Percentiles rank a stretch among this genome's conserved stretches.
Conservation (phyloP, 2,888 invertebrate genomes). For the Sinopyrophorus schimmeli region DNA sequence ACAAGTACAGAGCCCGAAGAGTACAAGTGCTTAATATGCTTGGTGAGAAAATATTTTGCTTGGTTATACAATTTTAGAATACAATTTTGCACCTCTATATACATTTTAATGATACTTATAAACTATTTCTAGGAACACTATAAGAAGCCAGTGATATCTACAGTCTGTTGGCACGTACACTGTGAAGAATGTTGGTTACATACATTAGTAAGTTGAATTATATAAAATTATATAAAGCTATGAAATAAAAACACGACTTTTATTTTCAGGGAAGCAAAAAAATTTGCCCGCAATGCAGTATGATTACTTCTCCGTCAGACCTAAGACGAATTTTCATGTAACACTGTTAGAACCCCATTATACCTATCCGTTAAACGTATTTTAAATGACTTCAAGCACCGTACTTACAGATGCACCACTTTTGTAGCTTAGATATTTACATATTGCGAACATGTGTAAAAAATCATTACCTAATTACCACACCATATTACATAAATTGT, state of each 20-base stretch:
- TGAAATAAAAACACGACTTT: slow-evolving; percentile 17
- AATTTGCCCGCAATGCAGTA: slow-evolving; percentile 92
- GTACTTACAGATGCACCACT: slow-evolving; percentile 34
- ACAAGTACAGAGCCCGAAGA: slow-evolving; percentile 57
- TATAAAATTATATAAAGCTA: background rate
- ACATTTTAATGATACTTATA: too few relatives aligned
- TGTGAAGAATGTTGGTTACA: slow-evolving; percentile 75
- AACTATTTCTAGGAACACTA: slow-evolving; percentile 63
- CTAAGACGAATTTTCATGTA: slow-evolving; percentile 87
- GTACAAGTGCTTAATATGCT: slow-evolving; percentile 74
- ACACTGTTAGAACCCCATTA: slow-evolving; percentile 41
- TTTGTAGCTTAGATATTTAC: slow-evolving; percentile 25
- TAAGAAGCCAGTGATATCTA: slow-evolving; percentile 67
- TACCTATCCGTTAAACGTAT: slow-evolving; percentile 31
- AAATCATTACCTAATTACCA: slow-evolving; percentile 18
- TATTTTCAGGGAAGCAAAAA: slow-evolving; percentile 77
- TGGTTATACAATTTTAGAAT: too few relatives aligned
- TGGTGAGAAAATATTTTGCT: slow-evolving; percentile 62
- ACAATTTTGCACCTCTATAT: too few relatives aligned
- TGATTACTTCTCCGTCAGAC: slow-evolving; percentile 87
- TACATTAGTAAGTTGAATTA: slow-evolving; percentile 56
- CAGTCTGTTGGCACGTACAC: slow-evolving; percentile 72
- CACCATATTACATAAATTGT: slow-evolving; percentile 24
- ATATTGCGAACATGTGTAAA: slow-evolving; percentile 28
- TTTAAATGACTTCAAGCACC: slow-evolving; percentile 36